Percentiles rank a stretch among this genome's conserved stretches.
phyloP scores from a whole-genome alignment of 2,113 vertebrate species.

The Ceyx melanurus region DNA sequence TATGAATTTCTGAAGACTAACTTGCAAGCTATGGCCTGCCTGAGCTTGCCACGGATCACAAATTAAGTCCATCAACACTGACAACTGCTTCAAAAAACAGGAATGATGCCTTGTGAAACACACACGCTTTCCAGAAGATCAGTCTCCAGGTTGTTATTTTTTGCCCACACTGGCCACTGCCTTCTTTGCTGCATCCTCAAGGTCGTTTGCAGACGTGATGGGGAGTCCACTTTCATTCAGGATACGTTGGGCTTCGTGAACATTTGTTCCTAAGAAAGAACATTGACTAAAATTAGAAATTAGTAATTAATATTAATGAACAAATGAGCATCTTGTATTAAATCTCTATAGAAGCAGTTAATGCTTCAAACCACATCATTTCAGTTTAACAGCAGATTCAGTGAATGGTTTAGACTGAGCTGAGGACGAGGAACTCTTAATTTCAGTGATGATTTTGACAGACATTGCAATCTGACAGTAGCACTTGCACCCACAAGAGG shows the following conservation, averaged over 20 bases:
- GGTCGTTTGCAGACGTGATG: constrained; percentile 85
- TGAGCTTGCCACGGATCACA: rapidly evolving
- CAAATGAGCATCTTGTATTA: neutral
- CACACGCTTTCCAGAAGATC: neutral
- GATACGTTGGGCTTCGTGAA: constrained; percentile 90
- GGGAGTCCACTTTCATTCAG: constrained; percentile 90
- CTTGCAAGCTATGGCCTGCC: neutral
- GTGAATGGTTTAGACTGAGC: neutral
- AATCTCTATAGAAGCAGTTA: neutral
- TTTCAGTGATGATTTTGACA: neutral
- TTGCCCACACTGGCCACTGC: constrained; percentile 87
- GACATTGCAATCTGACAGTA: neutral
- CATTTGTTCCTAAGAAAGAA: constrained; percentile 85
- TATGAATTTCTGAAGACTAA: neutral
- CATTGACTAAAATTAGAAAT: neutral
- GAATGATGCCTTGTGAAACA: neutral
- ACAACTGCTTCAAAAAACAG: neutral
- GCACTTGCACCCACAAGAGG: neutral
- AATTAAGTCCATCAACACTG: neutral
- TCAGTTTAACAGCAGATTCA: neutral
- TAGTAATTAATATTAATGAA: neutral
- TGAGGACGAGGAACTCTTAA: neutral
- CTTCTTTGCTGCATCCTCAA: constrained; percentile 95
- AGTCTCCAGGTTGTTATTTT: constrained; percentile 69
- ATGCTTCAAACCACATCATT: neutral